Evolutionary conservation across 2,113 vertebrate species (phyloP).

Genomic region (Antechinus flavipes): DNA sequence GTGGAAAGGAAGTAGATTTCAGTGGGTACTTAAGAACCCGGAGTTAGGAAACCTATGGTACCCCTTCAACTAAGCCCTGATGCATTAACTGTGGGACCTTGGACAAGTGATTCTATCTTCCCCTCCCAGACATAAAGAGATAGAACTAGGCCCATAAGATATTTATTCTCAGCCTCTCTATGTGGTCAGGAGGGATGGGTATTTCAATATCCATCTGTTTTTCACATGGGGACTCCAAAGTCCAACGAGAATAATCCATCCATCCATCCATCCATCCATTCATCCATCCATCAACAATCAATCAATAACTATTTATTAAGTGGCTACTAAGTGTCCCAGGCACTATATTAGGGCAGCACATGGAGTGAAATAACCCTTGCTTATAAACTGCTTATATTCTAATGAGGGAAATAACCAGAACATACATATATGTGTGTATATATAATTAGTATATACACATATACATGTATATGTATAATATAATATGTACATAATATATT

Average conservation of each 20-base stretch:
- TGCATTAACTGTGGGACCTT: neutral
- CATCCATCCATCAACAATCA: too few species aligned
- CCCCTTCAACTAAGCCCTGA: neutral
- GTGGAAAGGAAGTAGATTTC: neutral
- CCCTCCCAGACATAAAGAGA: neutral
- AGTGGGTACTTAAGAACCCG: neutral
- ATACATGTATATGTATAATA: too few species aligned
- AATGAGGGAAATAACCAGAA: neutral
- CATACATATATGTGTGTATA: neutral
- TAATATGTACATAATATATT: too few species aligned
- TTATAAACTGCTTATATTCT: fast-evolving
- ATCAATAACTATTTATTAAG: neutral
- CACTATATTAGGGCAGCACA: neutral
- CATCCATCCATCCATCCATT: too few species aligned
- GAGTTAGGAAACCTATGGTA: neutral
- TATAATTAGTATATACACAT: too few species aligned
- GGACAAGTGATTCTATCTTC: neutral
- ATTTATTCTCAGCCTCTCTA: neutral
- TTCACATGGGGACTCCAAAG: neutral
- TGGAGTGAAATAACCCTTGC: neutral
- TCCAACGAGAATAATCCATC: too few species aligned
- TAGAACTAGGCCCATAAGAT: neutral
- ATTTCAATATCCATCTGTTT: neutral
- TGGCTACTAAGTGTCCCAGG: neutral
- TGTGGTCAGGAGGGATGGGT: neutral